phyloP scores from a whole-genome alignment of 2,797 vertebrate genomes.

The Xyrichtys novacula region DNA sequence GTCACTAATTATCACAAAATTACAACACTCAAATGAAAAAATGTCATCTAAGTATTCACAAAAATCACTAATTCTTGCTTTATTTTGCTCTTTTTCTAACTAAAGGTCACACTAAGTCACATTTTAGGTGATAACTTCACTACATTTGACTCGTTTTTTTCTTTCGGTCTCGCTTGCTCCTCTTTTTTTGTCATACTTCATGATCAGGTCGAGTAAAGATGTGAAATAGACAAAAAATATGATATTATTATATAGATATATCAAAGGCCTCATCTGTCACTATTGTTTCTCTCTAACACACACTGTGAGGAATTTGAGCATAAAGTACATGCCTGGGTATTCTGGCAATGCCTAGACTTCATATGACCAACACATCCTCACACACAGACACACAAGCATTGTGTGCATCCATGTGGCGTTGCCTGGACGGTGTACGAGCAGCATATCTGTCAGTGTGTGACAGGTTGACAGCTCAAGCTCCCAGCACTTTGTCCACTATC shows the following conservation, averaged over 20 bases:
- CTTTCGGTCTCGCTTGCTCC: background rate
- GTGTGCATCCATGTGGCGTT: slow-evolving; percentile 81
- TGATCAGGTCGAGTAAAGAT: slow-evolving; percentile 35
- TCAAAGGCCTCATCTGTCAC: slow-evolving; percentile 59
- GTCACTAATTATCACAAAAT: background rate
- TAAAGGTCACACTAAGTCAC: background rate
- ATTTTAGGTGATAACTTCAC: background rate
- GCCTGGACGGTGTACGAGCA: slow-evolving; percentile 93
- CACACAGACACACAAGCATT: slow-evolving; percentile 39
- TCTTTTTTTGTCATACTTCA: slow-evolving; percentile 35
- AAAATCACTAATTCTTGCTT: background rate
- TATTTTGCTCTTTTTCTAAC: background rate
- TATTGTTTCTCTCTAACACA: slow-evolving; percentile 55
- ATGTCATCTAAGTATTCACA: background rate
- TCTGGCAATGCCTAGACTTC: slow-evolving; percentile 73
- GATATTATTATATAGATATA: slow-evolving; percentile 47
- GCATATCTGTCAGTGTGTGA: slow-evolving; percentile 96
- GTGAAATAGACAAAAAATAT: slow-evolving; percentile 15
- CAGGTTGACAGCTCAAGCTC: slow-evolving; percentile 94
- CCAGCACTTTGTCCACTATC: slow-evolving; percentile 96
- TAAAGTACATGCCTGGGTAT: slow-evolving; percentile 57
- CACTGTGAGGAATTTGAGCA: slow-evolving; percentile 58
- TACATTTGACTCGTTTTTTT: background rate
- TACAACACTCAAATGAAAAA: background rate
- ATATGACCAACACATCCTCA: slow-evolving; percentile 71